Evolutionary conservation across 2,888 invertebrate genomes (phyloP).

Genomic region (Cantharis rustica): DNA sequence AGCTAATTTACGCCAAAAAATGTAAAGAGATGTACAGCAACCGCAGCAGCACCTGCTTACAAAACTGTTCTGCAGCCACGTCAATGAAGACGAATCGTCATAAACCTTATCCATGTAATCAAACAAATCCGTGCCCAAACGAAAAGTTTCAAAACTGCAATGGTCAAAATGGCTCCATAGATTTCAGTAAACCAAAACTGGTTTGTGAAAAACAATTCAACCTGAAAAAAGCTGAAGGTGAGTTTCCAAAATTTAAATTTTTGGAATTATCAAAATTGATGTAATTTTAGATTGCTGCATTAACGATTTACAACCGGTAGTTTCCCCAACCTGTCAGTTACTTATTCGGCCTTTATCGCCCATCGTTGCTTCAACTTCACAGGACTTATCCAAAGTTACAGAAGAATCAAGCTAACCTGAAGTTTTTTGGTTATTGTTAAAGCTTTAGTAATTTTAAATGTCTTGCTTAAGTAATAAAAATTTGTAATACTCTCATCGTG

Average conservation of each 20-base stretch:
- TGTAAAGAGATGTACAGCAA: constrained; percentile 32
- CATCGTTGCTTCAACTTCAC: not conserved
- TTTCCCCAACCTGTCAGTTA: constrained; percentile 18
- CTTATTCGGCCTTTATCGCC: constrained; percentile 25
- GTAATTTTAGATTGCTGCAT: not conserved
- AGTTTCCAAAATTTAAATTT: not conserved
- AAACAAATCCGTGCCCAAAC: not conserved
- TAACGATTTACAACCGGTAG: constrained; percentile 18
- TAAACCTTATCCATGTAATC: constrained; percentile 1
- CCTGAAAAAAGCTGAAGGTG: not conserved
- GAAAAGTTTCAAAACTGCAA: not conserved
- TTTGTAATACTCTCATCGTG: too few relatives aligned
- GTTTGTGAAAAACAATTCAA: not conserved
- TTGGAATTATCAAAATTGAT: not conserved
- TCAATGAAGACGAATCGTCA: not conserved
- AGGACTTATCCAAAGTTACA: not conserved
- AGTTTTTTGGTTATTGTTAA: not conserved
- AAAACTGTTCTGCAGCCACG: not conserved
- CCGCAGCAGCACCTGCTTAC: not conserved
- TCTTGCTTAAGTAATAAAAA: not conserved
- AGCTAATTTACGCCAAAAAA: constrained; percentile 49
- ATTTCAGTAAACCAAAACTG: not conserved
- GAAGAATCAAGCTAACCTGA: not conserved
- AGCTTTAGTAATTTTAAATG: not conserved
- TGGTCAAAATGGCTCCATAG: not conserved